Evolutionary conservation across 2,888 invertebrate genomes (phyloP), one percentile per base, ranked within the genome.

Genomic region (Philereme transversata): DNA sequence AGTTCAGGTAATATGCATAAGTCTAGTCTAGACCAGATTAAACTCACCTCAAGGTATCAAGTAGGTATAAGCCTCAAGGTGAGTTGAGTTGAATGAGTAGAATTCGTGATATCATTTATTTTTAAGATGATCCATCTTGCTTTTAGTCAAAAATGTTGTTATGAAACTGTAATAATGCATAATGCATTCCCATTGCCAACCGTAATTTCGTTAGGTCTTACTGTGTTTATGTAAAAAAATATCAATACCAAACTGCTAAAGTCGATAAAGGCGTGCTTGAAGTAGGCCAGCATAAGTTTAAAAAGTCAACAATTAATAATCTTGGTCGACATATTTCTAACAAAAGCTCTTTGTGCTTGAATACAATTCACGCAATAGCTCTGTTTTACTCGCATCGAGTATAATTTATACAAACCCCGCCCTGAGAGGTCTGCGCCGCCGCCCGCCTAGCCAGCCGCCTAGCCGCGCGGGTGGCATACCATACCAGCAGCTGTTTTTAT

Each of bases 291-390:
- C 47, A 57, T 55, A 59, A 59, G 34, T 60, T 51, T 62, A 63
- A 62, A 59, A 60, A 55, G 54, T 57, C 33, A 50, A 63, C 61
- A 57, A 67, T 67, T 66, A 60, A 66, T 63, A 64, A 60, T 57
- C 51, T 58, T 55, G 58, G 61, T 61, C 53, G 60, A 60, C 63
- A 67, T 65, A 66, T 67, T 69, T 67, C 65, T 63, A 67, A 65
- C 71, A 67, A 74, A 74, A 75, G 69, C 70, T 80, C 82, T 84
- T 84, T 84, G 82, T 84, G 82, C 78, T 57, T 68, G 60, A 54
- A 62, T 68, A 77, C 68, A 73, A 71, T 74, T 77, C 83, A 84
- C 83, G 83, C 83, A 83, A 83, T 74, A 72, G 73, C 68, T 74
- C 61, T 71, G 69, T 68, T 70, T 70, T 68, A 69, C 71, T 70